Evolutionary conservation across 2,888 invertebrate genomes (phyloP), one percentile per base, ranked within the genome.

Genomic region (Allophyes oxyacanthae): DNA sequence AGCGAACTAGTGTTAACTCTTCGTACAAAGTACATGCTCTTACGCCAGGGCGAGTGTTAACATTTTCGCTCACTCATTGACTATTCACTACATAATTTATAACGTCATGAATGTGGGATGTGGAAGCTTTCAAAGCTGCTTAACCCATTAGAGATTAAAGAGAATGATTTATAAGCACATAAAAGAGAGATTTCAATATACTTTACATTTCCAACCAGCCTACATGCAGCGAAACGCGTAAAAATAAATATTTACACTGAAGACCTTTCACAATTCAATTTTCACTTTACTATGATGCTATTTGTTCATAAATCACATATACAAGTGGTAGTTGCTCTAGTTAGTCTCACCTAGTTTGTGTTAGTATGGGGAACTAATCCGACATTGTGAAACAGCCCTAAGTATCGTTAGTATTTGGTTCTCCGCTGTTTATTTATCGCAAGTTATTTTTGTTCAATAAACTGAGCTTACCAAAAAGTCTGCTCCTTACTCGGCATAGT

Each of bases 391-490:
- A 52, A 53, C 30, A 11, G 32, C 45, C 50, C 36, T 37, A 36
- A 25, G 30, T 25, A 6, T 26, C 8, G 20, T 14, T 34, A 7
- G 6, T 38, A 30, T 28, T 56, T n/a, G 20, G 36, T 41, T 44
- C 20, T 32, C 41, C 32, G 49, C 32, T 45, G 64, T 70, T 70
- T 55, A 48, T 70, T 70, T 55, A 48, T 34, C 15, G 28, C 13
- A 41, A 49, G 52, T 60, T 58, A 60, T 68, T 60, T 64, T 46
- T 44, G 41, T 57, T 41, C 40, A 52, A 32, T 41, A 20, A 42
- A 45, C 14, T 26, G 1, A 4, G 40, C 36, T 13, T 36, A 36
- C 14, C 14, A 8, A 9, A 34, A 33, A 52, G 32, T 37, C 15
- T 15, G 30, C 11, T 36, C 15, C 38, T 34, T 42, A 34, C 26